Percentiles rank a stretch among this genome's conserved stretches.
phyloP scores from a whole-genome alignment of 2,113 vertebrate species.

The Apaloderma vittatum region DNA sequence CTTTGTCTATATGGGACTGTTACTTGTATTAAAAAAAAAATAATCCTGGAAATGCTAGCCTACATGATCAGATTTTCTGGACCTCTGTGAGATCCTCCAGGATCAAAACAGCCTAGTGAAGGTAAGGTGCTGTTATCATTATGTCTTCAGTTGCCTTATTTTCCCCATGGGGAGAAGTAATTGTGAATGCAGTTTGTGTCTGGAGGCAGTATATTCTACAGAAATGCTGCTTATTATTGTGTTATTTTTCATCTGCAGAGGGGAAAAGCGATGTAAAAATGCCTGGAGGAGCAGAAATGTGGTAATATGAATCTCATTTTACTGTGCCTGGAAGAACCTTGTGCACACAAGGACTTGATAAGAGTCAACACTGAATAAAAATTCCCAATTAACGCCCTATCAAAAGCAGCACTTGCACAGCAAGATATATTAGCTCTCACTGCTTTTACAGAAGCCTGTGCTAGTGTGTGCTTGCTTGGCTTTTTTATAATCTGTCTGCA shows the following conservation, averaged over 20 bases:
- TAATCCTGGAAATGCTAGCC: neutral
- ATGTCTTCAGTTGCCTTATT: neutral
- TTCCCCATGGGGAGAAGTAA: neutral
- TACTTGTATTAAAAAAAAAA: neutral
- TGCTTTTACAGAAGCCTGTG: neutral
- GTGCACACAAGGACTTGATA: neutral
- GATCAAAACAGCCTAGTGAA: slow-evolving; percentile 39
- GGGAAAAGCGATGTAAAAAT: neutral
- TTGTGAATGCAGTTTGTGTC: slow-evolving; percentile 41
- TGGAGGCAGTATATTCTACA: neutral
- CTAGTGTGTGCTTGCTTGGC: neutral
- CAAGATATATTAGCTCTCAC: neutral
- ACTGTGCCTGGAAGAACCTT: neutral
- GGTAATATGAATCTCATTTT: slow-evolving; percentile 24
- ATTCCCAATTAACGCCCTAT: slow-evolving; percentile 3
- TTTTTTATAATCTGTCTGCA: neutral
- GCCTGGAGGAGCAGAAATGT: slow-evolving; percentile 39
- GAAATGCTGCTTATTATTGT: slow-evolving; percentile 8
- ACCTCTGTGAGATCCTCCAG: neutral
- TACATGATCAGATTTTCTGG: slow-evolving; percentile 1
- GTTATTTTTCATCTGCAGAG: slow-evolving; percentile 48
- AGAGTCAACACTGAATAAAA: neutral
- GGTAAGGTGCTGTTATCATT: neutral
- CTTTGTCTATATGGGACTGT: neutral
- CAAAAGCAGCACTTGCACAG: neutral